Conservation (phyloP, 1,140 invertebrate genomes). For the Drosophila lacteicornis region DNA sequence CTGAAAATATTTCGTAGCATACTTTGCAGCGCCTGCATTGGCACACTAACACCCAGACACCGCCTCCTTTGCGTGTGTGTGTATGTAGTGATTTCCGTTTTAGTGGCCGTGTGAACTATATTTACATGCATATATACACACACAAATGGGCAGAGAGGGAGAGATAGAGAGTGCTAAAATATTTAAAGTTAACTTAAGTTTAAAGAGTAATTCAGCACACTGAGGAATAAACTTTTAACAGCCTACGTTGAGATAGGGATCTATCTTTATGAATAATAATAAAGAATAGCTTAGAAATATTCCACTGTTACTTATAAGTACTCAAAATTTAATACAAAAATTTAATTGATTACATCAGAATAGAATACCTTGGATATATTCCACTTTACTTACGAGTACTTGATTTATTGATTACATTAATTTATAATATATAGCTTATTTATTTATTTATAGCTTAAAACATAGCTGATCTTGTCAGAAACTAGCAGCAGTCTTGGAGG, state of each 20-base stretch:
- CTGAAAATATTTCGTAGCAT: conserved; percentile 80
- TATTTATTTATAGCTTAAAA: background rate
- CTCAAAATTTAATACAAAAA: no score
- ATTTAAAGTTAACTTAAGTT: conserved; percentile 27
- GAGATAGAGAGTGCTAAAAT: background rate
- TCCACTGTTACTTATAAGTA: no score
- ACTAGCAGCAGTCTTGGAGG: no score
- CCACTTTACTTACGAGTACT: no score
- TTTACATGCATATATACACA: conserved; percentile 53
- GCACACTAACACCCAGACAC: conserved; percentile 66
- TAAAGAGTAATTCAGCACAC: background rate
- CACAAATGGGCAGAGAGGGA: background rate
- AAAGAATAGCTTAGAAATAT: no score
- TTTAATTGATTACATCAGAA: no score
- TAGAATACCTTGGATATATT: no score
- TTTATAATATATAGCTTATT: background rate
- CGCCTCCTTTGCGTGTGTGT: conserved; percentile 10
- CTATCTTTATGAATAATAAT: no score
- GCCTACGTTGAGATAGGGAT: no score
- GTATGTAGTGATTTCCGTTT: conserved; percentile 59
- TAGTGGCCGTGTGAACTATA: conserved; percentile 81
- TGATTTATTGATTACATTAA: no score
- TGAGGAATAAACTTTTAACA: background rate
- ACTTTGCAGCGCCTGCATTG: conserved; percentile 70
- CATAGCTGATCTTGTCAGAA: no score